Base-by-base conservation (phyloP, 1,140 invertebrate genomes). In the Chionoecetes opilio region DNA sequence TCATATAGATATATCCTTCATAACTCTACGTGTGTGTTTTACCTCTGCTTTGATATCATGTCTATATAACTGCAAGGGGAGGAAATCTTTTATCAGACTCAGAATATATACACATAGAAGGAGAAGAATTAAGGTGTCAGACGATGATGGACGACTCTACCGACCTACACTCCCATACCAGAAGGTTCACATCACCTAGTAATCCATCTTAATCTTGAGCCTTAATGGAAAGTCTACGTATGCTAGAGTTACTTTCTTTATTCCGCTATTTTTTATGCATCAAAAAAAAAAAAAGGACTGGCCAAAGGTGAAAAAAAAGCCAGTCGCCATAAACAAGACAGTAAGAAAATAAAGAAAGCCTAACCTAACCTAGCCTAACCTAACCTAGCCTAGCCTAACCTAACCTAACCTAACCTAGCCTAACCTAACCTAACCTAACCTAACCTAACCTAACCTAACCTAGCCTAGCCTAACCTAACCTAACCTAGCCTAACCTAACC, bases 91-190 rank as follows among this genome's bases (percentile, higher is more conserved):
- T 75, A n/a, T n/a, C n/a, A 75, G 63, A 75, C 63, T 0, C 21
- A 75, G n/a, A 75, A 75, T 75, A 75, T 75, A 75, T 75, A 75
- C n/a, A 26, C 63, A 75, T 75, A 75, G 63, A 75, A n/a, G 63
- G n/a, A 75, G 63, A 75, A 26, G 63, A 75, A 75, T 75, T 75
- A 75, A n/a, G 63, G 21, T 75, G 63, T 75, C n/a, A n/a, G 63
- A n/a, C 63, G 63, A 75, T 75, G 63, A 75, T 75, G 63, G 63
- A 75, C 63, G 63, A 26, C 46, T n/a, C 41, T 26, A 26, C 63
- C 63, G 63, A 17, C 63, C 63, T 3, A 3, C 21, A 5, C 63
- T 26, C 21, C 41, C 41, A n/a, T n/a, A 53, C 46, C 11, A 53
- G n/a, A 26, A 26, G 63, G 63, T 26, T 75, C 63, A 3, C 63